phyloP scores from a whole-genome alignment of 2,888 invertebrate genomes.

The Cephus spinipes region DNA sequence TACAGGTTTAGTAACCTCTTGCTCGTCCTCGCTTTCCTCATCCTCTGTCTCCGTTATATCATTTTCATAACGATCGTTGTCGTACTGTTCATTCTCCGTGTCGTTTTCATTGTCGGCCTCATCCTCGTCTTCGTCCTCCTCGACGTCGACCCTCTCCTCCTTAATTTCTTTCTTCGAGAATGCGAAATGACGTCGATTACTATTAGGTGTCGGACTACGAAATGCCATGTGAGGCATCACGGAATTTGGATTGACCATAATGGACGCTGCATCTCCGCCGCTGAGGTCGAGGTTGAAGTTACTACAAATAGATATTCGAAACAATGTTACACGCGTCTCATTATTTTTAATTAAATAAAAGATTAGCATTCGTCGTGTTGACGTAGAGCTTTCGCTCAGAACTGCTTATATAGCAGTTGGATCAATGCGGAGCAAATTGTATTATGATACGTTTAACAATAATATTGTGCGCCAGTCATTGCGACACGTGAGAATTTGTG shows the following conservation, averaged over 20 bases:
- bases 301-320: conserved; percentile 38
- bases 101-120: conserved; percentile 56
- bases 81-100: conserved; percentile 58
- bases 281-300: conserved; percentile 78
- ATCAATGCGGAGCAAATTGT: background rate
- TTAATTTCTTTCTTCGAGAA: conserved; percentile 47
- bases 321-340: background rate
- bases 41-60: conserved; percentile 70
- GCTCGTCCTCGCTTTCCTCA: conserved; percentile 61
- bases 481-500: background rate
- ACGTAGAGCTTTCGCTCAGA: background rate
- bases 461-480: background rate
- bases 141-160: conserved; percentile 49
- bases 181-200: conserved; percentile 42
- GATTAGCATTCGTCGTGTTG: background rate
- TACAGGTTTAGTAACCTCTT: conserved; percentile 27
- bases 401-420: background rate
- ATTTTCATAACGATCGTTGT: conserved; percentile 48
- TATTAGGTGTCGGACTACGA: conserved; percentile 38
- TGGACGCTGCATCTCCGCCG: conserved; percentile 79
- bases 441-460: background rate
- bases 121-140: conserved; percentile 32
- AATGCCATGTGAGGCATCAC: conserved; percentile 82
- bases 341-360: background rate
- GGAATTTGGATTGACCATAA: conserved; percentile 91